phyloP scores from a whole-genome alignment of 2,113 vertebrate species.

The Scartelaos histophorus region DNA sequence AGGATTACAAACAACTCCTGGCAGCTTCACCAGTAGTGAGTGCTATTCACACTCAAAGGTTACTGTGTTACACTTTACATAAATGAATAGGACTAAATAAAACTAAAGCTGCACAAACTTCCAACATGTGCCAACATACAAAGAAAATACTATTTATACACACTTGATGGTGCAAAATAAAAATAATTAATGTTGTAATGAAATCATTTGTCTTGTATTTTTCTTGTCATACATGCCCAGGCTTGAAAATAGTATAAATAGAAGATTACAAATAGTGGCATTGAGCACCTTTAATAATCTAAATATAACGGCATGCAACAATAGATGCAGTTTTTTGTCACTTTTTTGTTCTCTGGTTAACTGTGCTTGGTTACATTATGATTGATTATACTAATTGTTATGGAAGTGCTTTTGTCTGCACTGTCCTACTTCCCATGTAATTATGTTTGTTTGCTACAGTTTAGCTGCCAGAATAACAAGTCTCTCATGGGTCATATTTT shows the following conservation, averaged over 20 bases:
- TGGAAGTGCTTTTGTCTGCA: not conserved
- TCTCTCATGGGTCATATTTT: slow-evolving; percentile 27
- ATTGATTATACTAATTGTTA: not conserved
- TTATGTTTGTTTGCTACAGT: not conserved
- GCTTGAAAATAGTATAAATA: not conserved
- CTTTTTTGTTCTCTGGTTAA: not conserved
- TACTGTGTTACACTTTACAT: slow-evolving; percentile 3
- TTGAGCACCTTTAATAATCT: too few species aligned
- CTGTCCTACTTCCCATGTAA: not conserved
- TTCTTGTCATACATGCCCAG: not conserved
- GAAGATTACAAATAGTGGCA: not conserved
- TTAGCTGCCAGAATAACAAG: not conserved
- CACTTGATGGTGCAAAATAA: not conserved
- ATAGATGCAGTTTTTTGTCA: not conserved
- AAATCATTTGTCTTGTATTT: not conserved
- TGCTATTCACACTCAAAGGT: slow-evolving; percentile 11
- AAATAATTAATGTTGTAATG: not conserved
- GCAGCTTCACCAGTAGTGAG: not conserved
- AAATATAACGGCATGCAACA: too few species aligned
- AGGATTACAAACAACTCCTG: slow-evolving; percentile 18
- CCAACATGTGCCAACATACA: not conserved
- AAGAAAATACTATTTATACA: not conserved
- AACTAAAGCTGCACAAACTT: not conserved
- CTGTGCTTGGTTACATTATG: not conserved
- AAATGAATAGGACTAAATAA: not conserved